These are phyloP conservation scores for Dendroctonus ponderosae DNA, from an alignment of 1,140 invertebrate species.

Conservation along the genomic window DNA sequence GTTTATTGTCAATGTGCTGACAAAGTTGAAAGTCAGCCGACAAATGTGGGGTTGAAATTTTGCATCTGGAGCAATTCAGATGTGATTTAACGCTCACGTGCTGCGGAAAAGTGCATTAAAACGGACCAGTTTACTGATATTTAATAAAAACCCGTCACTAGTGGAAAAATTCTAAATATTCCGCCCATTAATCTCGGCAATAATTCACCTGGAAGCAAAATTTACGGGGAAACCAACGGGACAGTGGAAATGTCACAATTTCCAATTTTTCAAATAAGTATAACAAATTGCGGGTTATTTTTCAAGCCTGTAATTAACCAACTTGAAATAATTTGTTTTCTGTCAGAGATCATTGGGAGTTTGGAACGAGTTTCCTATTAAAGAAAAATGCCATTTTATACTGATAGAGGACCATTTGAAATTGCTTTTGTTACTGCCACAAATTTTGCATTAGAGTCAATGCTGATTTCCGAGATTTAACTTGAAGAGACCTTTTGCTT, in stretches of 20 bases:
- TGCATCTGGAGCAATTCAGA: background rate
- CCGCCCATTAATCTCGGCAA: background rate
- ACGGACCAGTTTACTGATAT: background rate
- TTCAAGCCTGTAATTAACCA: no score
- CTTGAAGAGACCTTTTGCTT: no score
- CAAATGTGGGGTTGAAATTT: slow-evolving; percentile 1
- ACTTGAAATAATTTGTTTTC: no score
- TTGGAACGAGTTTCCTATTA: no score
- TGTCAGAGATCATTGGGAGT: no score
- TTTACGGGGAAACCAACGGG: background rate
- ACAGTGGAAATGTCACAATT: slow-evolving; percentile 6
- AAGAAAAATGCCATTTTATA: no score
- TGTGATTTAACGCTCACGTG: background rate
- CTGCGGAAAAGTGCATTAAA: slow-evolving; percentile 2
- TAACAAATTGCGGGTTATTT: no score
- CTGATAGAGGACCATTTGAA: no score
- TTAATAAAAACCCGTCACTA: background rate
- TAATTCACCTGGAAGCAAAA: slow-evolving; percentile 8
- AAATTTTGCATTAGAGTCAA: no score
- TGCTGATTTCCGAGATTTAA: no score
- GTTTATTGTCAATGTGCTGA: background rate
- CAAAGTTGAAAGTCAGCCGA: background rate
- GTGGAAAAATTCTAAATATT: slow-evolving; percentile 5
- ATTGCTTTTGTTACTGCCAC: no score
- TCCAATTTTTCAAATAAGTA: slow-evolving; percentile 9